Conservation (phyloP, 2,888 invertebrate species). For the Zeuzera pyrina region DNA sequence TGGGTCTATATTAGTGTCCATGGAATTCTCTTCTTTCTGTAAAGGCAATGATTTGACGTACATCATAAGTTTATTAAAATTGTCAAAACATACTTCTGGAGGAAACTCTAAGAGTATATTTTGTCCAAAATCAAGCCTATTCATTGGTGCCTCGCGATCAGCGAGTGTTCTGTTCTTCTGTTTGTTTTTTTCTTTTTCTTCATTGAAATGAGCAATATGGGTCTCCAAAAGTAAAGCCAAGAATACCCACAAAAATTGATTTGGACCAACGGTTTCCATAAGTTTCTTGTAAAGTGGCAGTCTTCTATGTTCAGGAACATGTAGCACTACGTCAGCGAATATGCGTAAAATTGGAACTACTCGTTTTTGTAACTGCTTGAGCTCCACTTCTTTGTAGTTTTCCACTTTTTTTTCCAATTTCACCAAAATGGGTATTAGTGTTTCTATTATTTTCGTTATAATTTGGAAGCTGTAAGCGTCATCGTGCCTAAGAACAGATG, state of each 20-base stretch:
- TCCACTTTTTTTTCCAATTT: conserved; percentile 53
- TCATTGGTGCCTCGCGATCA: conserved; percentile 61
- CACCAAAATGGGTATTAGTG: conserved; percentile 88
- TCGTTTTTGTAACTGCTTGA: conserved; percentile 52
- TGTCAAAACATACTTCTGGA: conserved; percentile 74
- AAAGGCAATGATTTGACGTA: conserved; percentile 79
- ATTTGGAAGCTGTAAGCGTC: conserved; percentile 96
- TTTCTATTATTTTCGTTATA: conserved; percentile 90
- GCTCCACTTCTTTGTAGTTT: conserved; percentile 41
- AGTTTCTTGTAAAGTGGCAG: conserved; percentile 85
- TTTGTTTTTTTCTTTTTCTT: conserved; percentile 53
- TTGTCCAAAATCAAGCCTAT: conserved; percentile 78
- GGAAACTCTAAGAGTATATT: conserved; percentile 78
- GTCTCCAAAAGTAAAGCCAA: conserved; percentile 80
- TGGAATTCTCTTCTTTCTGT: conserved; percentile 69
- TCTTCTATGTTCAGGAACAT: conserved; percentile 94
- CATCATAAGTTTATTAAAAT: conserved; percentile 77
- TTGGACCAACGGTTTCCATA: conserved; percentile 78
- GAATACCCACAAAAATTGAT: conserved; percentile 80
- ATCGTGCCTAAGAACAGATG: conserved; percentile 92
- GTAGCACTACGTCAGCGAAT: conserved; percentile 91
- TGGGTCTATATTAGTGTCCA: conserved; percentile 49
- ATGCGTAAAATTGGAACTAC: conserved; percentile 84
- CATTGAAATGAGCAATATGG: conserved; percentile 74
- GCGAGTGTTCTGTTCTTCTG: conserved; percentile 36